These are phyloP conservation scores for Limnephilus auricula DNA, from an alignment of 2,888 invertebrate species.

Conservation along the genomic window DNA sequence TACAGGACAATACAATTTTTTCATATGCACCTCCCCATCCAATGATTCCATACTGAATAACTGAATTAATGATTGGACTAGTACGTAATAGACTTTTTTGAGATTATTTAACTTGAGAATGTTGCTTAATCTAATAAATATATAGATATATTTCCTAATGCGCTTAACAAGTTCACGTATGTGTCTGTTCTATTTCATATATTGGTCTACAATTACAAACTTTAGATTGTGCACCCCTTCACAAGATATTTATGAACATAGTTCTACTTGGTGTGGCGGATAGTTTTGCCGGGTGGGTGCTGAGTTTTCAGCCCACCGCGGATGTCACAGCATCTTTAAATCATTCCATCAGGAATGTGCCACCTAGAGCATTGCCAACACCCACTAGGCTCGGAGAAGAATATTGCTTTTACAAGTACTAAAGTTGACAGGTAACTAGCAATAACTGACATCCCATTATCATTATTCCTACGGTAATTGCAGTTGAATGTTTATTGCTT, in stretches of 20 bases:
- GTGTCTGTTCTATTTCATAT: too few relatives aligned
- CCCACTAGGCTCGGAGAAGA: not conserved
- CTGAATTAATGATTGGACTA: too few relatives aligned
- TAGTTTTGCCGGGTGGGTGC: not conserved
- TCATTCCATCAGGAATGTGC: not conserved
- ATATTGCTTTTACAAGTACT: not conserved
- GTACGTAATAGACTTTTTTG: too few relatives aligned
- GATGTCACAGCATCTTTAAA: not conserved
- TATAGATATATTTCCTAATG: too few relatives aligned
- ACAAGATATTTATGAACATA: not conserved
- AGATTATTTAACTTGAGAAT: too few relatives aligned
- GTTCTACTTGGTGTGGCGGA: not conserved
- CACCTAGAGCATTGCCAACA: not conserved
- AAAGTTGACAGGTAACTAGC: not conserved
- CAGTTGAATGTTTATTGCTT: not conserved
- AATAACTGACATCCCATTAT: not conserved
- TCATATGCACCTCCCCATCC: too few relatives aligned
- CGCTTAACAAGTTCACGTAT: too few relatives aligned
- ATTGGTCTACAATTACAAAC: not conserved
- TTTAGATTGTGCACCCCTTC: not conserved
- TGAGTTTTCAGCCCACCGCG: not conserved
- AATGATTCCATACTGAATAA: too few relatives aligned
- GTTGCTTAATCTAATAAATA: too few relatives aligned
- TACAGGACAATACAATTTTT: too few relatives aligned
- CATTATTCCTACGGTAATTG: not conserved